Evolutionary conservation across 2,888 invertebrate genomes (phyloP).

Genomic region (Nymphalis urticae): DNA sequence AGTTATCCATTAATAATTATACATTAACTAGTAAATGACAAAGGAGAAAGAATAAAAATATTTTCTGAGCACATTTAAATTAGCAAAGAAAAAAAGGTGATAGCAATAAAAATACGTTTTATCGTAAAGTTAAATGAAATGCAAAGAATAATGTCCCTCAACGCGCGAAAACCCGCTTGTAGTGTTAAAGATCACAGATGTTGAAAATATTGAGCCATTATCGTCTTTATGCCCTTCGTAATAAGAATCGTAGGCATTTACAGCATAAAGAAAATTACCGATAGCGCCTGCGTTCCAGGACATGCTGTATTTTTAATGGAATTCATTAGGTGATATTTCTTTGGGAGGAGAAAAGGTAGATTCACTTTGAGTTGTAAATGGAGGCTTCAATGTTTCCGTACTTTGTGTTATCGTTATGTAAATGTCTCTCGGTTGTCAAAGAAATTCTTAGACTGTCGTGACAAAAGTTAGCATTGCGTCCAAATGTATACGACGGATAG

Average conservation of each 20-base stretch:
- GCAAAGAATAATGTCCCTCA: conserved; percentile 35
- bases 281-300: conserved; percentile 28
- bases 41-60: neutral
- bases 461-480: conserved; percentile 11
- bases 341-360: conserved; percentile 32
- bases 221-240: conserved; percentile 16
- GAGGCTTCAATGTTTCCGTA: conserved; percentile 24
- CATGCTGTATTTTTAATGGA: conserved; percentile 39
- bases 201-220: conserved; percentile 16
- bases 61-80: conserved; percentile 16
- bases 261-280: conserved; percentile 24
- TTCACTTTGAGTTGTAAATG: conserved; percentile 43
- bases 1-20: neutral
- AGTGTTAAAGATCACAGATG: conserved; percentile 15
- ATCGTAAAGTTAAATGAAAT: conserved; percentile 37
- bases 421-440: conserved; percentile 33
- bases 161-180: conserved; percentile 27
- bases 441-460: conserved; percentile 27
- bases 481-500: neutral
- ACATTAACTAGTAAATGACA: neutral
- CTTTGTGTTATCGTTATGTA: conserved; percentile 30
- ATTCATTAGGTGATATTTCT: conserved; percentile 43
- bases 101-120: conserved; percentile 34
- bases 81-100: conserved; percentile 20
- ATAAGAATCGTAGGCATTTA: conserved; percentile 24